Evolutionary conservation across 2,888 invertebrate genomes (phyloP).

Genomic region (Orthosia gracilis): DNA sequence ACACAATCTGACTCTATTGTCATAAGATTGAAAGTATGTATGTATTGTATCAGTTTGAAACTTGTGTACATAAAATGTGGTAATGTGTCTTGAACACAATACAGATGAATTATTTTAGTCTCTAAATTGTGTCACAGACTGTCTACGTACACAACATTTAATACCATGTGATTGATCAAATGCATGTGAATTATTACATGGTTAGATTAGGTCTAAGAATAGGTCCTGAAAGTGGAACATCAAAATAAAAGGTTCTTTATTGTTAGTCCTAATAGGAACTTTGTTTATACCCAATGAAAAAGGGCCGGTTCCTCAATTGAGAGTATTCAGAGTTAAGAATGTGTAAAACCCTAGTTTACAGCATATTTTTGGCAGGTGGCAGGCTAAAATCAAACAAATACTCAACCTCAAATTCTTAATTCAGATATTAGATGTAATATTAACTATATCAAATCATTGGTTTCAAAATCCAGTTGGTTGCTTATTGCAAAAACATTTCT

Average conservation of each 20-base stretch:
- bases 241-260: background rate
- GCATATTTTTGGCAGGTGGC: too few relatives aligned
- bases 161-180: constrained; percentile 5
- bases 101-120: background rate
- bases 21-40: background rate
- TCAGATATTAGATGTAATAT: too few relatives aligned
- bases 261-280: background rate
- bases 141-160: background rate
- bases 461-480: constrained; percentile 26
- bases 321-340: too few relatives aligned
- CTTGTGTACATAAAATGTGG: background rate
- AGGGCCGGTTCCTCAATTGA: background rate
- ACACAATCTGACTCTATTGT: constrained; percentile 8
- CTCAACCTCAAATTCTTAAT: too few relatives aligned
- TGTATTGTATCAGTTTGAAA: constrained; percentile 4
- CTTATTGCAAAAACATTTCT: constrained; percentile 21
- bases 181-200: background rate
- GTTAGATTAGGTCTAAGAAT: background rate
- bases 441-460: background rate
- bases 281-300: background rate
- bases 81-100: background rate
- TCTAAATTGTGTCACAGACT: background rate
- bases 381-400: too few relatives aligned
- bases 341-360: too few relatives aligned
- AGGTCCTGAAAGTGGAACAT: background rate